Conservation (phyloP, 2,888 invertebrate species). For the Parnassius smintheus region DNA sequence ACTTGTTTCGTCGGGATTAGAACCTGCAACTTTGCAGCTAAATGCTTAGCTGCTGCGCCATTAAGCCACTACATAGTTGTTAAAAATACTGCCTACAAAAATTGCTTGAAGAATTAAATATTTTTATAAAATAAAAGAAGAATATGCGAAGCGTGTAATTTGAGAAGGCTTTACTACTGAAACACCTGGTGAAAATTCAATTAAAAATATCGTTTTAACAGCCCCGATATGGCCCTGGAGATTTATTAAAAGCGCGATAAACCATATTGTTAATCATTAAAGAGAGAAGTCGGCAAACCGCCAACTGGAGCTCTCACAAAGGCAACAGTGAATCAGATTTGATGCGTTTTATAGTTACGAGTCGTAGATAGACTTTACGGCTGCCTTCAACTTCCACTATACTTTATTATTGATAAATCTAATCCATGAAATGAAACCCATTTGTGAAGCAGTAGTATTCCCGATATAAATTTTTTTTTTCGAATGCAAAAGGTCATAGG, state of each 20-base stretch:
- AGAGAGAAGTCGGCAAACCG: slow-evolving; percentile 48
- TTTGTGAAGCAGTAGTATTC: slow-evolving; percentile 9
- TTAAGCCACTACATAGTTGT: too few relatives aligned
- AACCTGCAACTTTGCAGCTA: too few relatives aligned
- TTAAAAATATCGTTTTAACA: slow-evolving; percentile 65
- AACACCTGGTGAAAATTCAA: slow-evolving; percentile 67
- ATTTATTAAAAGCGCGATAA: slow-evolving; percentile 67
- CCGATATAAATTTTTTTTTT: not conserved
- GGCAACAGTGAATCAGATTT: slow-evolving; percentile 65
- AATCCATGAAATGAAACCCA: slow-evolving; percentile 22
- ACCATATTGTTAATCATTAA: slow-evolving; percentile 51
- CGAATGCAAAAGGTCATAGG: slow-evolving; percentile 1
- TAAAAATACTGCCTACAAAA: too few relatives aligned
- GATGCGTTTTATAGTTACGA: slow-evolving; percentile 67
- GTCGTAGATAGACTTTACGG: slow-evolving; percentile 59
- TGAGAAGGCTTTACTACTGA: slow-evolving; percentile 46
- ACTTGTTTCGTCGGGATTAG: too few relatives aligned
- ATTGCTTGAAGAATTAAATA: not conserved
- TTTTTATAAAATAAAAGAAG: too few relatives aligned
- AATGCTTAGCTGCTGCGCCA: too few relatives aligned
- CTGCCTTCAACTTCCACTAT: slow-evolving; percentile 41
- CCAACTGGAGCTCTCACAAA: slow-evolving; percentile 58
- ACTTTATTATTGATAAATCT: slow-evolving; percentile 9
- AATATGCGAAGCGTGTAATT: slow-evolving; percentile 16
- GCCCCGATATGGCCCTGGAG: slow-evolving; percentile 44